A percentile compares a stretch with the other conserved stretches of the same genome.
phyloP scores from a whole-genome alignment of 1,140 invertebrate species.

The Pseudomyrmex pallidus region DNA sequence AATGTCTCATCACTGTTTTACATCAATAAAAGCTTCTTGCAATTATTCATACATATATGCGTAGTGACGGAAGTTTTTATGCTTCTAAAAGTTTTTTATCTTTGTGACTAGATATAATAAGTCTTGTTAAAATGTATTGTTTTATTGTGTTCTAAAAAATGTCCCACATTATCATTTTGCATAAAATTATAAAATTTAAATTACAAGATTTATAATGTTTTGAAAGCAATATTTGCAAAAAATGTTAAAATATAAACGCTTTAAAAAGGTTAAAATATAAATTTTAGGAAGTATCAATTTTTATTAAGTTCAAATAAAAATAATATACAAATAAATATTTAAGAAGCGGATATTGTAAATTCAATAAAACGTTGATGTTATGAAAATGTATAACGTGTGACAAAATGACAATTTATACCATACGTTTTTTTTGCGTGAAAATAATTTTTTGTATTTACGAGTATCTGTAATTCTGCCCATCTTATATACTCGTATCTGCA shows the following conservation, averaged over 20 bases:
- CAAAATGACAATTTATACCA: conserved; percentile 35
- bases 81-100: conserved; percentile 22
- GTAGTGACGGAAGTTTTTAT: conserved; percentile 32
- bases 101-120: conserved; percentile 56
- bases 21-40: conserved; percentile 23
- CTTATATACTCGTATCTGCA: background rate
- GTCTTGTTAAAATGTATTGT: conserved; percentile 47
- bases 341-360: background rate
- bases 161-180: conserved; percentile 9
- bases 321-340: background rate
- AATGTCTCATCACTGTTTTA: too few relatives aligned
- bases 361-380: background rate
- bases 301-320: conserved; percentile 32
- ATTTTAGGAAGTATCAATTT: conserved; percentile 29
- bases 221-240: background rate
- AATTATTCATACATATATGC: conserved; percentile 17
- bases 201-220: background rate
- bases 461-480: too few relatives aligned
- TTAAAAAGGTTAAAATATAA: conserved; percentile 21
- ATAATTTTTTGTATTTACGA: background rate
- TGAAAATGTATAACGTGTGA: conserved; percentile 20
- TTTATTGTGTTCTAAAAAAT: conserved; percentile 26
- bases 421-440: background rate
- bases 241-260: background rate
- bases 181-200: conserved; percentile 2